Conservation (phyloP, 2,888 invertebrate genomes). For the Phorcus lineatus region DNA sequence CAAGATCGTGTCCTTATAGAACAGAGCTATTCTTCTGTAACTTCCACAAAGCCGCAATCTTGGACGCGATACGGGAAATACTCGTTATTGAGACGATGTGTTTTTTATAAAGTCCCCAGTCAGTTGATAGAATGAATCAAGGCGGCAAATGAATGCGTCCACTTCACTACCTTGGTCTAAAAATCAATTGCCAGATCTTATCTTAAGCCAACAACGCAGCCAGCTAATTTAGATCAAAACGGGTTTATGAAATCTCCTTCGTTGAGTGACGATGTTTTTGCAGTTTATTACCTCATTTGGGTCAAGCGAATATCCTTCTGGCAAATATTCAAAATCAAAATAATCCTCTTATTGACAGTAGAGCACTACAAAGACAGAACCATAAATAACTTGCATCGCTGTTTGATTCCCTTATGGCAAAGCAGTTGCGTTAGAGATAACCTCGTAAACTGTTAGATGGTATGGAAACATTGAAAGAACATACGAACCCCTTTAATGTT, state of each 20-base stretch:
- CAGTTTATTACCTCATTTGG: neutral
- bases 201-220: neutral
- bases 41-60: no score
- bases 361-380: neutral
- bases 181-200: neutral
- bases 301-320: neutral
- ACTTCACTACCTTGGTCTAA: neutral
- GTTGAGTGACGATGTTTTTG: neutral
- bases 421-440: no score
- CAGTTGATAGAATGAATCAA: conserved; percentile 1
- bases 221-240: neutral
- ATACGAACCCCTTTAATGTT: no score
- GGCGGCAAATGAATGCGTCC: conserved; percentile 11
- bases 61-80: neutral
- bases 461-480: no score
- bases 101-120: conserved; percentile 8
- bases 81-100: neutral
- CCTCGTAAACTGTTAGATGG: no score
- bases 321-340: neutral
- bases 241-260: neutral
- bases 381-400: neutral
- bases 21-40: no score
- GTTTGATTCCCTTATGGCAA: no score
- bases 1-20: no score
- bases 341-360: neutral